These are phyloP conservation scores for Saguinus imperator DNA, from an alignment of 2,113 vertebrate genomes.

Conservation along the genomic window DNA sequence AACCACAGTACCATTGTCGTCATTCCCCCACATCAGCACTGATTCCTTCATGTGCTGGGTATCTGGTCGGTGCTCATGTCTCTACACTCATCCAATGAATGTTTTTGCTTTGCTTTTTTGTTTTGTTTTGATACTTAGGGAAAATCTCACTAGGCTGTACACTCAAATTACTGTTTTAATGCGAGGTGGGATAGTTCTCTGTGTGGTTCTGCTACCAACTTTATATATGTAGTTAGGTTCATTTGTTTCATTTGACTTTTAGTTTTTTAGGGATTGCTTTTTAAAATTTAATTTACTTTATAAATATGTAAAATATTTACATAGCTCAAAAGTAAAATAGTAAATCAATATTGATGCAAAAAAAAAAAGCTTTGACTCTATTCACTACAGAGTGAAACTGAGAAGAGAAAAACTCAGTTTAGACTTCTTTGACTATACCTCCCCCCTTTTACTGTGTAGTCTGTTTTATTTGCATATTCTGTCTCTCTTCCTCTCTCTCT, in stretches of 20 bases:
- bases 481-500: neutral
- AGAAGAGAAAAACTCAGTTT: no score
- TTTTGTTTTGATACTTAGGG: neutral
- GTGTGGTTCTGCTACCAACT: neutral
- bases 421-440: neutral
- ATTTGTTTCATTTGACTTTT: neutral
- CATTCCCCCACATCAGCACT: no score
- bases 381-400: no score
- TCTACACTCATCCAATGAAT: fast-evolving
- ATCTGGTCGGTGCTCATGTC: fast-evolving
- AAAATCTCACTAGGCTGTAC: neutral
- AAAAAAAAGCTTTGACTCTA: neutral
- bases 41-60: neutral
- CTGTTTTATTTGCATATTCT: neutral
- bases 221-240: neutral
- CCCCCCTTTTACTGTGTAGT: neutral
- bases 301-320: neutral
- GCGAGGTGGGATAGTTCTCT: neutral
- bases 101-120: neutral
- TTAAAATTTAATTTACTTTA: neutral
- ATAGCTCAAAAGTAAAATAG: neutral
- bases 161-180: neutral
- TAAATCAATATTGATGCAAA: neutral
- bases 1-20: neutral
- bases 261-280: neutral